Conservation (phyloP, 2,888 invertebrate species). For the Thera britannica region DNA sequence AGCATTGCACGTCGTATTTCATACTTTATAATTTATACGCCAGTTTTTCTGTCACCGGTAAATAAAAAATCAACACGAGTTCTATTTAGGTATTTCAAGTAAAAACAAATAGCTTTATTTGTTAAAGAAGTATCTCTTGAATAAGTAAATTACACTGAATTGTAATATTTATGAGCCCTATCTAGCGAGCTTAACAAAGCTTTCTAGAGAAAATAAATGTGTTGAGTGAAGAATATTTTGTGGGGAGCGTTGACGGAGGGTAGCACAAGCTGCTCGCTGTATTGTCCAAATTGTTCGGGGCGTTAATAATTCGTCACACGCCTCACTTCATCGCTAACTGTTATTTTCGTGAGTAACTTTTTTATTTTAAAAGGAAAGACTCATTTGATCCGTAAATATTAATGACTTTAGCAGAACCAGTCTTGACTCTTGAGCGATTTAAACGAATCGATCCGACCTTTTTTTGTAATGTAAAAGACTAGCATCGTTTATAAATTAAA, state of each 20-base stretch:
- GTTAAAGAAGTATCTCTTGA: slow-evolving; percentile 29
- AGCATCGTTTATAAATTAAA: slow-evolving; percentile 50
- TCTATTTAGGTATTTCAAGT: slow-evolving; percentile 14
- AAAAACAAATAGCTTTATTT: slow-evolving; percentile 25
- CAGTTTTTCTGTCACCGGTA: slow-evolving; percentile 22
- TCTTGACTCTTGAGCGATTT: slow-evolving; percentile 32
- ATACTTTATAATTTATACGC: slow-evolving; percentile 37
- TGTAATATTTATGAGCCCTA: slow-evolving; percentile 44
- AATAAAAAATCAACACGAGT: slow-evolving; percentile 6
- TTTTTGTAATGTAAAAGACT: slow-evolving; percentile 35
- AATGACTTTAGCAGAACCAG: slow-evolving; percentile 12
- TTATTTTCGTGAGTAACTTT: slow-evolving; percentile 58
- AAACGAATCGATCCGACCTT: slow-evolving; percentile 35
- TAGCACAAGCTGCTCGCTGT: slow-evolving; percentile 57
- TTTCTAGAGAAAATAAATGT: slow-evolving; percentile 59
- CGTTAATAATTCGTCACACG: slow-evolving; percentile 72
- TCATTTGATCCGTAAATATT: slow-evolving; percentile 35
- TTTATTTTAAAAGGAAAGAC: slow-evolving; percentile 41
- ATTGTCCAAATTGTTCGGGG: slow-evolving; percentile 72
- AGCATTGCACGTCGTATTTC: slow-evolving; percentile 48
- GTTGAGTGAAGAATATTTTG: slow-evolving; percentile 55
- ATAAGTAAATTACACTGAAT: slow-evolving; percentile 40
- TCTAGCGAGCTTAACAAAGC: slow-evolving; percentile 50
- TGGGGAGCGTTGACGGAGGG: slow-evolving; percentile 53
- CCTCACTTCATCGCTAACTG: slow-evolving; percentile 61